Percentiles rank a stretch among this genome's conserved stretches.
Evolutionary conservation across 64 coral and sea anemone species (phyloP).

Genomic region (Montipora capricornis): DNA sequence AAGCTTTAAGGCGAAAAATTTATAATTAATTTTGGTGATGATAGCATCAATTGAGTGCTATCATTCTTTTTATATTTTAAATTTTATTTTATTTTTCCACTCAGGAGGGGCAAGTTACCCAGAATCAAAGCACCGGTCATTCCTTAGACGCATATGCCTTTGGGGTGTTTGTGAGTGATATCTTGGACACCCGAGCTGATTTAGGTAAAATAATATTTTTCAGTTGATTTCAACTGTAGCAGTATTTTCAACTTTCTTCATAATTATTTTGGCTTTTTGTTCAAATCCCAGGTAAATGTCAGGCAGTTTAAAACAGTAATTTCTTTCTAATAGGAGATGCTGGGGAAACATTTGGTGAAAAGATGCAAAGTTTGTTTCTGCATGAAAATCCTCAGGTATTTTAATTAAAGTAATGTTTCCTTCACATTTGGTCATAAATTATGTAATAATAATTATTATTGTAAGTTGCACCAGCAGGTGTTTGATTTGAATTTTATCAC

Average conservation of each 20-base stretch:
- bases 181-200: constrained; percentile 82
- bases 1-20: too few species aligned
- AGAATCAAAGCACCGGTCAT: constrained; percentile 66
- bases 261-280: too few species aligned
- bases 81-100: neutral
- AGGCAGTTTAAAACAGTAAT: neutral
- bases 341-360: constrained; percentile 86
- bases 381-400: constrained; percentile 84
- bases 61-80: neutral
- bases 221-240: neutral
- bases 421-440: too few species aligned
- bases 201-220: constrained; percentile 30
- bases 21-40: too few species aligned
- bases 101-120: constrained; percentile 65
- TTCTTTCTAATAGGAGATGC: constrained; percentile 52
- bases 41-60: too few species aligned
- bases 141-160: constrained; percentile 90
- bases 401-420: neutral
- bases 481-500: too few species aligned
- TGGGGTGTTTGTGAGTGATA: constrained; percentile 89
- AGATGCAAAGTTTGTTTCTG: constrained; percentile 84
- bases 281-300: too few species aligned
- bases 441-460: too few species aligned
- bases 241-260: too few species aligned
- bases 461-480: too few species aligned